Base-by-base conservation (phyloP, 2,888 invertebrate genomes). In the Mesorhabditis sp. region DNA sequence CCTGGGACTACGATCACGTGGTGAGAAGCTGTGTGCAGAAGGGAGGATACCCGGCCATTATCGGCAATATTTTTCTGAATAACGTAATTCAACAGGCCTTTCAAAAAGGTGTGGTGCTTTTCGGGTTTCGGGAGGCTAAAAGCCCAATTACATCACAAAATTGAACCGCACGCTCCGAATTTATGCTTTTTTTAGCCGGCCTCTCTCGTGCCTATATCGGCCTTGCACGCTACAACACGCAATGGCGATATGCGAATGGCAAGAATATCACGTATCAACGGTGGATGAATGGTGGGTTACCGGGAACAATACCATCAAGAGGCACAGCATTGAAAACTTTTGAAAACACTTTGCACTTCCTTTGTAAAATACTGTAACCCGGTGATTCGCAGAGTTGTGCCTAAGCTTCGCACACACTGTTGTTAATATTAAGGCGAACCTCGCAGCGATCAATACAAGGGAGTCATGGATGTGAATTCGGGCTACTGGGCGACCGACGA, bases 1-100 rank as follows among this genome's bases (percentile, higher is more conserved):
- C n/a, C 58, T 10, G 58, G 7, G 58, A 50, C 58, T 50, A n/a
- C 10, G 58, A 50, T 50, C 58, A 50, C 58, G 58, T 50, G 58
- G 58, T 50, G 7, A n/a, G n/a, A n/a, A 50, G 58, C 10, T 50
- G 58, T 2, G 58, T 50, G 10, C n/a, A 10, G n/a, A 50, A 13
- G 58, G 58, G 58, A 13, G 58, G 58, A 50, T 50, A 50, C n/a
- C 58, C 58, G 58, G 58, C 58, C 10, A 50, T 50, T 13, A 50
- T 50, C 58, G n/a, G 10, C 58, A n/a, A 50, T n/a, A n/a, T n/a
- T 50, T 50, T 50, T n/a, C 7, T 50, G 10, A 50, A 50, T n/a
- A 13, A 10, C 7, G n/a, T 50, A n/a, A 50, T 50, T 50, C 58
- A n/a, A 10, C 10, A 50, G 7, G 58, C 7, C 10, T n/a, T 50